Base-by-base conservation (phyloP, 1,140 invertebrate species). In the Heliothis virescens region DNA sequence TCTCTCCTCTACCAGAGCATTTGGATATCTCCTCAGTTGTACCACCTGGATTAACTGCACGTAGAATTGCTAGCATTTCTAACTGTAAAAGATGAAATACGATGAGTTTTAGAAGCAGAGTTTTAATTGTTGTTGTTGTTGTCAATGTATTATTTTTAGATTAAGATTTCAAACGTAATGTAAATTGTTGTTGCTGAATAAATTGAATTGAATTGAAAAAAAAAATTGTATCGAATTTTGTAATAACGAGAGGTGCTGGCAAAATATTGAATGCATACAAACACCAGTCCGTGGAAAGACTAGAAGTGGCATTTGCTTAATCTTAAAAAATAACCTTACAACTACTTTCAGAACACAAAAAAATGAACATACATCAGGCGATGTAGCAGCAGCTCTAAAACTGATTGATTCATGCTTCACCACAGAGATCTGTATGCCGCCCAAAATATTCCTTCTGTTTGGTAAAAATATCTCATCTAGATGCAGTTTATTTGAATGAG, bases 391-490 rank as follows among this genome's bases (percentile, higher is more conserved):
- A 2, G 87, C 91, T 75, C 91, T 87, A 34, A 94, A 94, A 73
- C 89, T 88, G 16, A 92, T 80, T n/a, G 84, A 78, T 50, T 93
- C 91, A n/a, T 87, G 83, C 67, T 87, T 92, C 3, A 71, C 72
- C 15, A 93, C 90, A 5, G 87, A 69, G 18, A 94, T 86, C 52
- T 89, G 90, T 3, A 94, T 84, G 0, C 92, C 92, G 18, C 92
- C 91, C 10, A 93, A 81, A n/a, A 94, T 93, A 53, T 93, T 90
- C 16, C 89, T 87, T 69, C 91, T 87, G 62, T 94, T 94, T 0
- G 92, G 92, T 63, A 93, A 81, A 41, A 89, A 94, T 10, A 94
- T 89, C 59, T 92, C 92, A 41, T 91, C 91, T 7, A 92, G 67
- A 67, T 90, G 92, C 48, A 91, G 50, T 72, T 94, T 94, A 2